These are phyloP conservation scores for Trochalopteron elliotii DNA, from an alignment of 2,113 vertebrate species.

Conservation along the genomic window DNA sequence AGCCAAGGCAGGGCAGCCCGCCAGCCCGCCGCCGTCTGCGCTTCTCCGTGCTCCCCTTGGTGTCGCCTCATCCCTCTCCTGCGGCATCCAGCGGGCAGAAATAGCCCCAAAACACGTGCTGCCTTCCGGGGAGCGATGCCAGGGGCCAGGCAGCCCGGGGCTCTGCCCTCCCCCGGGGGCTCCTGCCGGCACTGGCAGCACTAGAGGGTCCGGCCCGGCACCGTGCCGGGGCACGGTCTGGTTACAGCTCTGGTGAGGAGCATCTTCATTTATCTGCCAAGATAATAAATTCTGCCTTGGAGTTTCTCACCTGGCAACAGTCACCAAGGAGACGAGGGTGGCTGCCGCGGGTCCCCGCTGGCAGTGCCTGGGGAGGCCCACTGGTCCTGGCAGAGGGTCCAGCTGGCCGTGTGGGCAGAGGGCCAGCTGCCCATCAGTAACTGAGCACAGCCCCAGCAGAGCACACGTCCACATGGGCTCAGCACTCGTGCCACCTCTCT, in stretches of 20 bases:
- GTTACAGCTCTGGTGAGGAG: neutral
- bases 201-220: neutral
- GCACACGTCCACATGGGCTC: rapidly evolving
- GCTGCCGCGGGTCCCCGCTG: neutral
- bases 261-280: neutral
- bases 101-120: neutral
- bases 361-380: neutral
- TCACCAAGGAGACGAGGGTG: constrained; percentile 52
- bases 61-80: neutral
- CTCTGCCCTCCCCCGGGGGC: neutral
- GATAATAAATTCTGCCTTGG: constrained; percentile 22
- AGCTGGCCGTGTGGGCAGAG: rapidly evolving
- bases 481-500: rapidly evolving
- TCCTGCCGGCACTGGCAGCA: neutral
- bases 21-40: neutral
- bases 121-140: neutral
- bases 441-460: neutral
- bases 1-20: neutral
- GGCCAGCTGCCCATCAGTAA: neutral
- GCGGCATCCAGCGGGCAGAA: neutral
- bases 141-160: rapidly evolving
- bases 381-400: neutral
- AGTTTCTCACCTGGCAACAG: constrained; percentile 64
- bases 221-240: neutral
- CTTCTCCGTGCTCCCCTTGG: neutral